Evolutionary conservation across 2,888 invertebrate species (phyloP), one percentile per base, ranked within the genome.

Genomic region (Sinhomidia bicolor): DNA sequence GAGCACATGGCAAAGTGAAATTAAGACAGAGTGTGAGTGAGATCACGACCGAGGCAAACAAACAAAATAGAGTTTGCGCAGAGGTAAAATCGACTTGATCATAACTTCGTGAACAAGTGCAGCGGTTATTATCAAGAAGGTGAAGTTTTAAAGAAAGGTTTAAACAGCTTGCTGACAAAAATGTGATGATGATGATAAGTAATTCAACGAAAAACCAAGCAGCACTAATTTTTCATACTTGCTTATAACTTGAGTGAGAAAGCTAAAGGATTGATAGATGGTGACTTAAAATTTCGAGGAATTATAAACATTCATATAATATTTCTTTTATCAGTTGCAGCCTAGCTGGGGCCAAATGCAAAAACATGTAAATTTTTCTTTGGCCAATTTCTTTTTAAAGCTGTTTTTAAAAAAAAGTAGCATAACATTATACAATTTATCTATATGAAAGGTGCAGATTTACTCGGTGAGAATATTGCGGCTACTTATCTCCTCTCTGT

Each of bases 11-110:
- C 68, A 36, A 76, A 84, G 84, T 74, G 84, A 84, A 84, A 84
- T 84, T 84, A 76, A 76, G 47, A 76, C 29, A 60, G 57, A 36
- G 20, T 47, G 26, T n/a, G n/a, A 71, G 47, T 57, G 68, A 76
- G 76, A 76, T 84, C 84, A 84, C 84, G 84, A 84, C 84, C 74
- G 47, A 76, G 44, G 44, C 47, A 74, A 74, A 47, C 74, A 74
- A 74, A 74, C 47, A 74, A 74, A 74, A 74, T 74, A 7, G 44
- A 17, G 23, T 26, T 12, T 71, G 71, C n/a, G n/a, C n/a, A n/a
- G 74, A 74, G 74, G 26, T 74, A 74, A 74, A 74, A 47, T 74
- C 26, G 47, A 44, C 26, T 74, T 44, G 1, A 44, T 44, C n/a
- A n/a, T n/a, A 44, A 17, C 44, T 71, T 71, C 71, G 71, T 71